These are phyloP conservation scores for Pogonophryne albipinna DNA, from an alignment of 2,797 vertebrate species.

Conservation along the genomic window DNA sequence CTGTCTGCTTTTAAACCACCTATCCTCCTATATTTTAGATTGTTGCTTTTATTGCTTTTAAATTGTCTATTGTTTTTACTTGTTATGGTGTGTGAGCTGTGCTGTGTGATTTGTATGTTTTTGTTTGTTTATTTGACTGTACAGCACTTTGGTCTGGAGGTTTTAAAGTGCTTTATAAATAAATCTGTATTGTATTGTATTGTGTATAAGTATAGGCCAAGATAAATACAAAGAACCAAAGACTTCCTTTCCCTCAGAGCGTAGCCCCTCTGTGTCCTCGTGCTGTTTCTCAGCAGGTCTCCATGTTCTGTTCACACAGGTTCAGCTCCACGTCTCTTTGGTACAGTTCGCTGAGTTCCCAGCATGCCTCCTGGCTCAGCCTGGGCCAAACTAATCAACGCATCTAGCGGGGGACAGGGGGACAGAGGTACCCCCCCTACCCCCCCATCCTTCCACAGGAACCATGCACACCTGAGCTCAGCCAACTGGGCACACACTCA, in stretches of 20 bases:
- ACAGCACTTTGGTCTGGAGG: too few species aligned
- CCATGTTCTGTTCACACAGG: conserved; percentile 41
- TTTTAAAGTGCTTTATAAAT: too few species aligned
- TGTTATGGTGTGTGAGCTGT: too few species aligned
- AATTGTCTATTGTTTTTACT: too few species aligned
- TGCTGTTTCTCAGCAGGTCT: conserved; percentile 44
- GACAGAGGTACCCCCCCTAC: conserved; percentile 10
- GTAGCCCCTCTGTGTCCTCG: conserved; percentile 35
- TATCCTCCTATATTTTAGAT: too few species aligned
- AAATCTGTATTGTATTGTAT: too few species aligned
- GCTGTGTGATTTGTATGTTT: too few species aligned
- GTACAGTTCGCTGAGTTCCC: conserved; percentile 60
- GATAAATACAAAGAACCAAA: background rate
- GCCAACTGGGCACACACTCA: conserved; percentile 59
- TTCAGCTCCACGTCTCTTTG: conserved; percentile 50
- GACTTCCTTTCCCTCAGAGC: background rate
- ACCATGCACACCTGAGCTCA: conserved; percentile 54
- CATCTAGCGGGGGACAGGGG: conserved; percentile 73
- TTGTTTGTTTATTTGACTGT: too few species aligned
- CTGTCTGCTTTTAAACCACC: too few species aligned
- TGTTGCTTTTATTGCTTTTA: too few species aligned
- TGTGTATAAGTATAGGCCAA: background rate
- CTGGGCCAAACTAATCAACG: conserved; percentile 82
- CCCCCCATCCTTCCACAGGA: conserved; percentile 49
- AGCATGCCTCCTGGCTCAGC: conserved; percentile 64